These are phyloP conservation scores for Gavia stellata DNA, from an alignment of 2,113 vertebrate genomes.

Conservation along the genomic window DNA sequence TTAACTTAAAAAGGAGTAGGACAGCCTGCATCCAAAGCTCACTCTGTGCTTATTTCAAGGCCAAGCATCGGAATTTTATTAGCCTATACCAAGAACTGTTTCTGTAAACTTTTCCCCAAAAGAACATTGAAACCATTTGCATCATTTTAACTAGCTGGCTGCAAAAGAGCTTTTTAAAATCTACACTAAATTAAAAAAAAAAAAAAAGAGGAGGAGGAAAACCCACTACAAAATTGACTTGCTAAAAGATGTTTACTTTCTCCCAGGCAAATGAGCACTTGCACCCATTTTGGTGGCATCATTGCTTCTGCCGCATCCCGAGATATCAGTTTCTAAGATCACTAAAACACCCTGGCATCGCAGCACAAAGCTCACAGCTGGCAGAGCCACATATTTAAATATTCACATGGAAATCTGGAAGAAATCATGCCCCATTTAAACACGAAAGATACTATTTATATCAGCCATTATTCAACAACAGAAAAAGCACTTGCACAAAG, in stretches of 20 bases:
- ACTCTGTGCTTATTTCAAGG: not conserved
- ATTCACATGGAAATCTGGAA: not conserved
- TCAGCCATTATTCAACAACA: not conserved
- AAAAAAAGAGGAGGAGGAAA: not conserved
- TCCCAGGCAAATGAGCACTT: not conserved
- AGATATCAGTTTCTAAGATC: not conserved
- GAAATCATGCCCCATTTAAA: not conserved
- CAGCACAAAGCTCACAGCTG: not conserved
- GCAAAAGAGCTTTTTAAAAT: not conserved
- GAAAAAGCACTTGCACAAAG: not conserved
- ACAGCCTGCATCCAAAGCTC: not conserved
- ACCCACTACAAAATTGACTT: not conserved
- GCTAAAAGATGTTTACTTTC: not conserved
- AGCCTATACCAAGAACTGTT: not conserved
- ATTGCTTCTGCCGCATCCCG: not conserved
- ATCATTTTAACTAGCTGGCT: not conserved
- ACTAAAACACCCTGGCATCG: not conserved
- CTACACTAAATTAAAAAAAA: not conserved
- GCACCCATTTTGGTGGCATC: not conserved
- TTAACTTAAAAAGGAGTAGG: not conserved
- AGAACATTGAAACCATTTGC: conserved; percentile 31
- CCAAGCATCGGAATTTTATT: not conserved
- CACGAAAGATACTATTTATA: not conserved
- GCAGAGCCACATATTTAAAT: not conserved
- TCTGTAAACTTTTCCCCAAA: conserved; percentile 1